Percentiles rank a stretch among this genome's conserved stretches.
These are phyloP conservation scores for Amblyteles armatorius DNA, from an alignment of 2,888 invertebrate genomes.

Conservation along the genomic window DNA sequence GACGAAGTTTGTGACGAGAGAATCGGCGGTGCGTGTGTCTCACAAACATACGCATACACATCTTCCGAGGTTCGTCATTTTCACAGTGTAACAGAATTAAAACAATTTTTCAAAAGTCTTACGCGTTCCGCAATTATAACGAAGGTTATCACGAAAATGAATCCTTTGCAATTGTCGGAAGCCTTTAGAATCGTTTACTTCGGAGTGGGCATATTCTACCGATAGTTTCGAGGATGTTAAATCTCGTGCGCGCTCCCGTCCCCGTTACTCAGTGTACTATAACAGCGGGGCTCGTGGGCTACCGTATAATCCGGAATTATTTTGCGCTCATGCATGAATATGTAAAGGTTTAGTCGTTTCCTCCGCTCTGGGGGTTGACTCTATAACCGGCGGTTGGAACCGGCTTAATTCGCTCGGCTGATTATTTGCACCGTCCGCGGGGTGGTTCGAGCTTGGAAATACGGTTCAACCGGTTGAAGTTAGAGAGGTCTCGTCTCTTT, in stretches of 20 bases:
- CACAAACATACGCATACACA: neutral
- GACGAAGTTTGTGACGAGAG: neutral
- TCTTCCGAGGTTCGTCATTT: neutral
- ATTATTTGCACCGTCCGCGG: slow-evolving; percentile 25
- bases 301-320: slow-evolving; percentile 69
- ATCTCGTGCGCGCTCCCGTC: neutral
- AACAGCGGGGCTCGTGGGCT: neutral
- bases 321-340: slow-evolving; percentile 74
- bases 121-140: neutral
- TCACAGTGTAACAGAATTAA: neutral
- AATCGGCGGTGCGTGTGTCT: neutral
- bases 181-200: neutral
- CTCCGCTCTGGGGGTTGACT: slow-evolving; percentile 32
- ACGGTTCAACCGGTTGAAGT: slow-evolving; percentile 8
- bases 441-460: slow-evolving; percentile 7
- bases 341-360: slow-evolving; percentile 66
- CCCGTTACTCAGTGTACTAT: neutral
- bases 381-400: slow-evolving; percentile 52
- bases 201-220: neutral
- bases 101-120: neutral
- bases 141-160: neutral
- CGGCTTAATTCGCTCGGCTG: slow-evolving; percentile 45
- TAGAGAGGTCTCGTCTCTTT: slow-evolving; percentile 20
- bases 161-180: neutral
- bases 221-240: slow-evolving; percentile 10